These are phyloP conservation scores for Neodontobutis hainanensis DNA, from an alignment of 2,113 vertebrate species.

Conservation along the genomic window DNA sequence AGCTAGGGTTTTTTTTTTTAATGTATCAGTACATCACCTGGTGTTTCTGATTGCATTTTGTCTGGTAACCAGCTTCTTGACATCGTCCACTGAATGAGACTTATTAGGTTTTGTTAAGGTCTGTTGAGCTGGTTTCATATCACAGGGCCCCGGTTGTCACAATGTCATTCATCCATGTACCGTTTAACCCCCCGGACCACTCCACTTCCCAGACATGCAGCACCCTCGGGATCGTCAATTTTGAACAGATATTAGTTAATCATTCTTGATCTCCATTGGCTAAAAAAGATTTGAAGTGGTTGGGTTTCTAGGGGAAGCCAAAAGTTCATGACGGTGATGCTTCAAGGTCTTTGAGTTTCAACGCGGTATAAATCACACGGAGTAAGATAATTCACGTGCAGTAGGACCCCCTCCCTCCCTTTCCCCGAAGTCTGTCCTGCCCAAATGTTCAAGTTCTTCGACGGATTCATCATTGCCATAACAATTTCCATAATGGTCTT, in stretches of 20 bases:
- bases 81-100: too few species aligned
- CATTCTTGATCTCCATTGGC: conserved; percentile 38
- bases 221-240: conserved; percentile 59
- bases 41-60: too few species aligned
- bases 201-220: conserved; percentile 64
- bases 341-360: conserved; percentile 55
- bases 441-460: conserved; percentile 82
- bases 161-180: too few species aligned
- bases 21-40: too few species aligned
- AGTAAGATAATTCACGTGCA: conserved; percentile 99
- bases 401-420: conserved; percentile 84
- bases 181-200: too few species aligned
- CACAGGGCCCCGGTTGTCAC: too few species aligned
- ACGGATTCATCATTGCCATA: conserved; percentile 56
- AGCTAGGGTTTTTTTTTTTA: too few species aligned
- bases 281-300: conserved; percentile 48
- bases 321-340: conserved; percentile 54
- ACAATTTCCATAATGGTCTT: conserved; percentile 57
- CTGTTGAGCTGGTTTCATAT: too few species aligned
- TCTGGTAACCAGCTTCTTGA: too few species aligned
- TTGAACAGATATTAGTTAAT: conserved; percentile 41
- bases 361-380: conserved; percentile 97
- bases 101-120: too few species aligned
- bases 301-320: conserved; percentile 51
- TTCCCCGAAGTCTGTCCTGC: conserved; percentile 70